phyloP scores from a whole-genome alignment of 2,113 vertebrate species.

The Strix aluco region DNA sequence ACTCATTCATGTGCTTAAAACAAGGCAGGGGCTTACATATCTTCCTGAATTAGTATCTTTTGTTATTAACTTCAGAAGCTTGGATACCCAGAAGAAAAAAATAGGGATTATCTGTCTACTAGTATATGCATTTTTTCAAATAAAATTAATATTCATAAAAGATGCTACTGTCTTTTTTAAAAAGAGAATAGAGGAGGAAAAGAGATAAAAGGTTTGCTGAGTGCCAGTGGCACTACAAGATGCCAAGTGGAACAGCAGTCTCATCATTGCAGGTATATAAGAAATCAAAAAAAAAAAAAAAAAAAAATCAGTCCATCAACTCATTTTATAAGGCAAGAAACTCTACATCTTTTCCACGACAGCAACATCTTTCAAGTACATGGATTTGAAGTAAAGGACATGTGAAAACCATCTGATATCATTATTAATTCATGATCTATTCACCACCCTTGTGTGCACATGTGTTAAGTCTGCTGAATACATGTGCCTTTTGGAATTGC shows the following conservation, averaged over 20 bases:
- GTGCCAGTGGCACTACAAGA: neutral
- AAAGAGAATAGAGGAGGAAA: slow-evolving; percentile 10
- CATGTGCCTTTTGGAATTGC: neutral
- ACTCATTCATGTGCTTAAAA: slow-evolving; percentile 7
- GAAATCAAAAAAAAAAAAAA: slow-evolving; percentile 26
- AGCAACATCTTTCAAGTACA: slow-evolving; percentile 41
- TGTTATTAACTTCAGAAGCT: neutral
- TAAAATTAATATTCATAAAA: slow-evolving; percentile 50
- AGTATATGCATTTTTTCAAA: neutral
- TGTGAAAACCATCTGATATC: slow-evolving; percentile 25
- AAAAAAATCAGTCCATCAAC: neutral
- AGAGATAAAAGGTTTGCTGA: slow-evolving; percentile 53
- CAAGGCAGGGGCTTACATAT: neutral
- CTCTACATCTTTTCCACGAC: slow-evolving; percentile 20
- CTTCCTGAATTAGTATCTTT: neutral
- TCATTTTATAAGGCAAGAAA: slow-evolving; percentile 6
- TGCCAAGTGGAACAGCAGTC: slow-evolving; percentile 15
- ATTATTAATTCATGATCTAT: slow-evolving; percentile 44
- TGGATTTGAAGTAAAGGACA: neutral
- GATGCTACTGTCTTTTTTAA: neutral
- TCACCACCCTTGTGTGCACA: neutral
- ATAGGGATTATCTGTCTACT: neutral
- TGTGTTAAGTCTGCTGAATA: neutral
- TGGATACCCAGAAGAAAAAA: slow-evolving; percentile 16
- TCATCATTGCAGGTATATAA: slow-evolving; percentile 38